A percentile compares a stretch with the other conserved stretches of the same genome.
Conservation (phyloP, 2,888 invertebrate genomes). For the Acanthosoma haemorrhoidale region DNA sequence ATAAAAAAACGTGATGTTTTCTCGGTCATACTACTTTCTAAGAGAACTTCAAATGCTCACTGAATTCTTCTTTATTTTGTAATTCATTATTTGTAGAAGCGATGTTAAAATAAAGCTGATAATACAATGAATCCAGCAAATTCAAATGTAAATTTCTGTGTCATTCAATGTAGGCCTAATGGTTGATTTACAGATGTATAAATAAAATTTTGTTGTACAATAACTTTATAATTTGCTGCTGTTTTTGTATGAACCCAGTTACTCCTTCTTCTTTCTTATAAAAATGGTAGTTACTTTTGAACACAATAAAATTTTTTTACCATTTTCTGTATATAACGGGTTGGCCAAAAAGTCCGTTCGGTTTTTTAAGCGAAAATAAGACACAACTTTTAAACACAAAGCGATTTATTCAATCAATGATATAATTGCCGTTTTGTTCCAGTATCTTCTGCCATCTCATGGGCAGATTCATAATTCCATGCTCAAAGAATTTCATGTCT, state of each 20-base stretch:
- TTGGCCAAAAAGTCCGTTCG: too few species aligned
- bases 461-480: too few species aligned
- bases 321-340: too few species aligned
- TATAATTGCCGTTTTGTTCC: too few species aligned
- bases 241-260: neutral
- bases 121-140: conserved; percentile 19
- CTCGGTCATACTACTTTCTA: conserved; percentile 1
- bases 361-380: too few species aligned
- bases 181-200: conserved; percentile 40
- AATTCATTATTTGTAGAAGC: conserved; percentile 20
- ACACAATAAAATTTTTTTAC: too few species aligned
- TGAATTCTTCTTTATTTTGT: conserved; percentile 23
- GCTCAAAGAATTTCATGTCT: too few species aligned
- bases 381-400: too few species aligned
- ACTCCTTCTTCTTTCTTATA: neutral
- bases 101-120: neutral
- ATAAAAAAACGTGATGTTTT: conserved; percentile 16
- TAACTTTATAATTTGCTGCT: too few species aligned
- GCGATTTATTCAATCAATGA: too few species aligned
- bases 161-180: conserved; percentile 41
- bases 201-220: conserved; percentile 40
- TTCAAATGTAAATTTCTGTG: conserved; percentile 34
- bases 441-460: too few species aligned
- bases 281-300: too few species aligned
- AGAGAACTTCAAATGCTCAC: conserved; percentile 31